phyloP scores from a whole-genome alignment of 2,888 invertebrate species.

The Acronicta aceris region DNA sequence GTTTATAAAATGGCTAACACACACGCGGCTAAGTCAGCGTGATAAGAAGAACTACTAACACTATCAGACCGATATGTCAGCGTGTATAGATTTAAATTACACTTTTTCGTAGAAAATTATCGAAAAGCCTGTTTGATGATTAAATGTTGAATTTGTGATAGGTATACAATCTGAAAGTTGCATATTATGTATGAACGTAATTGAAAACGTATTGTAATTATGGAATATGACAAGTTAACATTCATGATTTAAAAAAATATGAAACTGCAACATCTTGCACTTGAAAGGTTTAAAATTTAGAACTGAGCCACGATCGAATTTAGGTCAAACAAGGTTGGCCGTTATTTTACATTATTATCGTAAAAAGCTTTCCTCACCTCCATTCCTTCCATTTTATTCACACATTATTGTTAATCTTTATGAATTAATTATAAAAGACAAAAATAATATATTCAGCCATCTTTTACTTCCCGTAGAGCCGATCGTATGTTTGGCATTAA shows the following conservation, averaged over 20 bases:
- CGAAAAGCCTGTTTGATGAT: constrained; percentile 17
- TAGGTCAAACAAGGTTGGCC: neutral
- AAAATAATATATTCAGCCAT: no score
- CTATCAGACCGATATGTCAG: constrained; percentile 22
- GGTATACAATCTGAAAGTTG: constrained; percentile 41
- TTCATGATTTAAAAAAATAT: no score
- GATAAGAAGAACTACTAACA: no score
- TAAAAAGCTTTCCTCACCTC: constrained; percentile 8
- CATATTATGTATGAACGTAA: constrained; percentile 40
- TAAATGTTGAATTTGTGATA: constrained; percentile 45
- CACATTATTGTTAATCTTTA: constrained; percentile 3
- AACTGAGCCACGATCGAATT: constrained; percentile 2
- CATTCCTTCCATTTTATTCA: constrained; percentile 15
- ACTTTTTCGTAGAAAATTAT: constrained; percentile 36
- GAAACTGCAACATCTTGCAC: no score
- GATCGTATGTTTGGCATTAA: no score
- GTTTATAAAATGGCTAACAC: no score
- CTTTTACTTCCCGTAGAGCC: no score
- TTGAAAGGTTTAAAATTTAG: neutral
- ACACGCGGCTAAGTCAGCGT: no score
- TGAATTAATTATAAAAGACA: no score
- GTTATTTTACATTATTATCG: constrained; percentile 1
- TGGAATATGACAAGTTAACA: constrained; percentile 46
- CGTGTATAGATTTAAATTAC: constrained; percentile 18
- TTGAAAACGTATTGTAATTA: constrained; percentile 40